These are phyloP conservation scores for Pseudoatta argentina DNA, from an alignment of 1,140 invertebrate genomes.

Conservation along the genomic window DNA sequence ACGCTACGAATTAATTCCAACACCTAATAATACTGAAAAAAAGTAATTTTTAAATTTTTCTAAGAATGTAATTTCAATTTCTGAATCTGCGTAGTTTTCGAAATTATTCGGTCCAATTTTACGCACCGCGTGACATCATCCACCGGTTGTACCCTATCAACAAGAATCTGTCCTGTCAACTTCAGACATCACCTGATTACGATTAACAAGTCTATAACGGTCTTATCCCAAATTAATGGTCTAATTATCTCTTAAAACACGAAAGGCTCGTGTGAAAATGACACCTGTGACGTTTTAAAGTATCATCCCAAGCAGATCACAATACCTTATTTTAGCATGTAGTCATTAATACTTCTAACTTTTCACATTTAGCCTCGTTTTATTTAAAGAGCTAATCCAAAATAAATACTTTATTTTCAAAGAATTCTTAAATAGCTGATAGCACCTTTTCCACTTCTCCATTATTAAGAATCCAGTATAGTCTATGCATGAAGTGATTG, in stretches of 20 bases:
- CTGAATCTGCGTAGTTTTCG: not conserved
- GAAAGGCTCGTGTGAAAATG: slow-evolving; percentile 27
- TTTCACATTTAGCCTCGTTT: slow-evolving; percentile 11
- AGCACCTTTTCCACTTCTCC: not conserved
- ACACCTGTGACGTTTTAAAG: slow-evolving; percentile 32
- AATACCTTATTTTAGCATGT: slow-evolving; percentile 47
- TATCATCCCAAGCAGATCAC: not conserved
- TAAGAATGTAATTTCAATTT: not conserved
- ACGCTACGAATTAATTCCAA: no score
- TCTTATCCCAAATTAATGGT: slow-evolving; percentile 38
- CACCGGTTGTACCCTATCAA: not conserved
- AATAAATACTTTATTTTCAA: not conserved
- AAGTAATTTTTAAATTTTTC: no score
- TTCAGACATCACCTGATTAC: slow-evolving; percentile 46
- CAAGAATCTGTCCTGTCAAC: slow-evolving; percentile 23
- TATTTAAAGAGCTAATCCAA: slow-evolving; percentile 22
- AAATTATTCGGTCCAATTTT: slow-evolving; percentile 17
- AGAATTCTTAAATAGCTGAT: not conserved
- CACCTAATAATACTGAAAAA: no score
- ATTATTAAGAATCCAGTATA: no score
- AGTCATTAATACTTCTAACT: slow-evolving; percentile 1
- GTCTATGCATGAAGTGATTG: no score
- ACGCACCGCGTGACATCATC: slow-evolving; percentile 1
- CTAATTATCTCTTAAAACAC: slow-evolving; percentile 60
- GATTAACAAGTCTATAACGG: slow-evolving; percentile 59